A percentile compares a stretch with the other conserved stretches of the same genome.
These are phyloP conservation scores for Philonicus albiceps DNA, from an alignment of 2,888 invertebrate genomes.

Conservation along the genomic window DNA sequence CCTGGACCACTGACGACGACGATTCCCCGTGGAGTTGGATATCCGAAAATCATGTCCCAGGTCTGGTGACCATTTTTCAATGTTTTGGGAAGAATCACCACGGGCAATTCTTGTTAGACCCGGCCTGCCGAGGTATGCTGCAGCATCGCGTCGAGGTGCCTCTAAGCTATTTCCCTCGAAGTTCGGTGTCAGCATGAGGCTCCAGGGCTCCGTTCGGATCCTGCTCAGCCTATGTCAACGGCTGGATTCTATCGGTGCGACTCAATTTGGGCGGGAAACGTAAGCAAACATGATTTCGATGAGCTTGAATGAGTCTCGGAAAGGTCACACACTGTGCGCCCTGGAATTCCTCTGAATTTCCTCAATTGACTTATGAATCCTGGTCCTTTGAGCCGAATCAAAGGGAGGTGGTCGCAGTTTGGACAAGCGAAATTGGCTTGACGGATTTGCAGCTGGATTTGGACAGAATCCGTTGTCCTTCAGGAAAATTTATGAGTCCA, in stretches of 20 bases:
- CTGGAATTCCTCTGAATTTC: not conserved
- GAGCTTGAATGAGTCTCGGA: not conserved
- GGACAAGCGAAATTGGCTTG: slow-evolving; percentile 8
- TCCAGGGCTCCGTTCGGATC: not conserved
- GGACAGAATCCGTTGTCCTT: not conserved
- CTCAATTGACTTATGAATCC: slow-evolving; percentile 39
- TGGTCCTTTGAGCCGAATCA: slow-evolving; percentile 20
- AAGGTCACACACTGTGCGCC: not conserved
- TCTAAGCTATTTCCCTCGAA: not conserved
- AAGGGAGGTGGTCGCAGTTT: slow-evolving; percentile 26
- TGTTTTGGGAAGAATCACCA: slow-evolving; percentile 36
- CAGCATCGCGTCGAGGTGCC: not conserved
- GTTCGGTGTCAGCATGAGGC: not conserved
- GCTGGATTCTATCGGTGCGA: not conserved
- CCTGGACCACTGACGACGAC: slow-evolving; percentile 30
- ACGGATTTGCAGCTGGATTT: slow-evolving; percentile 16
- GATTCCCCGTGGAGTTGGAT: slow-evolving; percentile 42
- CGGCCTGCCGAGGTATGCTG: not conserved
- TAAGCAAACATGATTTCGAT: slow-evolving; percentile 9
- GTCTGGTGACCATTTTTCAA: slow-evolving; percentile 43
- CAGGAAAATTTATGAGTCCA: slow-evolving; percentile 24
- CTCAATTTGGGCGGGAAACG: slow-evolving; percentile 8
- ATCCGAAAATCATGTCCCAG: slow-evolving; percentile 43
- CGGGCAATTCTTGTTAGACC: not conserved
- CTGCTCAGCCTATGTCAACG: not conserved